These are phyloP conservation scores for Cliona cf. orientalis DNA, from an alignment of 37 sponge, comb jelly and placozoan species.

Conservation along the genomic window DNA sequence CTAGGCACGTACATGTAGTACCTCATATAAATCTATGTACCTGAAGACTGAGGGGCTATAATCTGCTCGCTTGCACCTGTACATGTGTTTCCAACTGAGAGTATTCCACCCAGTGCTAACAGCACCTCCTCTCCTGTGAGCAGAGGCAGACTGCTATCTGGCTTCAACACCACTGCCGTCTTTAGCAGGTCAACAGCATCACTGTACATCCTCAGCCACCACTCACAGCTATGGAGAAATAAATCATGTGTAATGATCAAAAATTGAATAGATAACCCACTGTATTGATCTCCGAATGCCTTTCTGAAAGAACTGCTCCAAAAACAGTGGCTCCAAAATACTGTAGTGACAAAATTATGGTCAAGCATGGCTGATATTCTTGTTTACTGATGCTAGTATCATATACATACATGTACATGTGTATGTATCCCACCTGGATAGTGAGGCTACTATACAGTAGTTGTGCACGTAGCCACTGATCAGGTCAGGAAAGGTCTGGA, in stretches of 20 bases:
- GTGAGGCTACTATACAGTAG: background rate
- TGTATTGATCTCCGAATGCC: background rate
- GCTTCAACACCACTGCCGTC: background rate
- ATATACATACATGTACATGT: background rate
- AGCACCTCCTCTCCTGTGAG: slow-evolving; percentile 10
- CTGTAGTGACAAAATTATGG: background rate
- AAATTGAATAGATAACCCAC: background rate
- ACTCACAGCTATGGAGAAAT: no score
- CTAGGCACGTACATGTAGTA: no score
- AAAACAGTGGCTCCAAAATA: background rate
- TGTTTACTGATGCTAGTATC: no score
- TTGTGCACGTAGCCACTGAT: slow-evolving; percentile 5
- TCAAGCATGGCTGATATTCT: no score
- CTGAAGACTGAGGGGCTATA: slow-evolving; percentile 5
- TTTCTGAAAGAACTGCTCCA: background rate
- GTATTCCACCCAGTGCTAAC: slow-evolving; percentile 7
- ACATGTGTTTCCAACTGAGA: background rate
- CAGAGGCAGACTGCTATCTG: slow-evolving; percentile 15
- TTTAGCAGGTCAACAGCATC: slow-evolving; percentile 23
- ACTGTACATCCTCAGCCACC: slow-evolving; percentile 19
- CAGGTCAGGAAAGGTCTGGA: slow-evolving; percentile 19
- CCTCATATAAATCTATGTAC: no score
- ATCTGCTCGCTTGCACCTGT: background rate
- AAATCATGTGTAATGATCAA: no score
- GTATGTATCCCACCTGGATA: slow-evolving; percentile 10